Conservation (phyloP, 2,797 vertebrate genomes). For the Lepilemur septentrionalis region DNA sequence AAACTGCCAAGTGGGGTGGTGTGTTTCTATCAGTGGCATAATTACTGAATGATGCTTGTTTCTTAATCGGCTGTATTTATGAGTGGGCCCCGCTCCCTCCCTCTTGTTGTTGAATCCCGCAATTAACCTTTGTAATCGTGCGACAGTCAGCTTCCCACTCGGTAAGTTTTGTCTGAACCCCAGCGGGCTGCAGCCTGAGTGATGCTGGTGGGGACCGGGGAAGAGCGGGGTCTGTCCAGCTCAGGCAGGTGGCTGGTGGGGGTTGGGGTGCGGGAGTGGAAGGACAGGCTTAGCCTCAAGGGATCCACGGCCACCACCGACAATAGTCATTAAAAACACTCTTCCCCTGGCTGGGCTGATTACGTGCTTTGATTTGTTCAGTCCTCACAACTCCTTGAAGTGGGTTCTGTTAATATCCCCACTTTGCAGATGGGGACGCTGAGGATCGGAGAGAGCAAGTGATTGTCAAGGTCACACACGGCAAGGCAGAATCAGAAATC, state of each 20-base stretch:
- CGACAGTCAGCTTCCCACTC: conserved; percentile 61
- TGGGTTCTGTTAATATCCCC: not conserved
- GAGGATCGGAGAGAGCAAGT: not conserved
- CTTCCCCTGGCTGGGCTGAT: not conserved
- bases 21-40: conserved; percentile 67
- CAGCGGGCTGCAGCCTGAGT: not conserved
- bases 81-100: conserved; percentile 47
- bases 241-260: not conserved
- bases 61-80: conserved; percentile 74
- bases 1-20: conserved; percentile 39
- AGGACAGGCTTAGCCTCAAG: not conserved
- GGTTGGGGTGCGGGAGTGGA: fast-evolving
- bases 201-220: not conserved
- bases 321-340: not conserved
- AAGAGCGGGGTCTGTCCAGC: not conserved
- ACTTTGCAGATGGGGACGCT: not conserved
- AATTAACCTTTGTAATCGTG: conserved; percentile 71
- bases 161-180: not conserved
- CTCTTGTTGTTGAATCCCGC: conserved; percentile 58
- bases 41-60: conserved; percentile 69
- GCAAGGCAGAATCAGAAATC: not conserved
- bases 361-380: not conserved
- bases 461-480: not conserved
- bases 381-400: not conserved
- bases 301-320: not conserved